phyloP scores from a whole-genome alignment of 1,140 invertebrate genomes.

The Sinonovacula constricta region DNA sequence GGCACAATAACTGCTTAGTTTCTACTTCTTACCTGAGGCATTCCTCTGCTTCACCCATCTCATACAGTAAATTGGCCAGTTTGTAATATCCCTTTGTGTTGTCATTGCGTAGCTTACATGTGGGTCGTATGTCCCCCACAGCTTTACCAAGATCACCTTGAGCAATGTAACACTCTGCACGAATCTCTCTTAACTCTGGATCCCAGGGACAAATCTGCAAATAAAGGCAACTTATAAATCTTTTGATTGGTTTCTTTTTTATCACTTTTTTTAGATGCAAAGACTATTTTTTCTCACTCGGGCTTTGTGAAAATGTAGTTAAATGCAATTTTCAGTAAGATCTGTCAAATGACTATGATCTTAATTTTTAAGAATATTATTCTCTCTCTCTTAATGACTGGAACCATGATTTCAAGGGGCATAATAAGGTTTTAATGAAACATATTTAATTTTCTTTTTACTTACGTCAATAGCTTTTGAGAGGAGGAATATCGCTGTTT shows the following conservation, averaged over 20 bases:
- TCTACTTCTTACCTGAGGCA: slow-evolving; percentile 90
- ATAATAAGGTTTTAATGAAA: too few relatives aligned
- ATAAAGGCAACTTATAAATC: slow-evolving; percentile 28
- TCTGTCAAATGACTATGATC: too few relatives aligned
- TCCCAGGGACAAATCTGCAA: slow-evolving; percentile 91
- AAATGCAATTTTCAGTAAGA: too few relatives aligned
- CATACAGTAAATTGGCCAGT: slow-evolving; percentile 91
- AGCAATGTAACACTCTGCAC: slow-evolving; percentile 91
- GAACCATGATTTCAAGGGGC: too few relatives aligned
- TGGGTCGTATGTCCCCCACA: slow-evolving; percentile 92
- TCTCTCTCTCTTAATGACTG: too few relatives aligned
- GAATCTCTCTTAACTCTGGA: slow-evolving; percentile 87
- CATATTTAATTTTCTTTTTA: too few relatives aligned
- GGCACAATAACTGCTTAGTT: too few relatives aligned
- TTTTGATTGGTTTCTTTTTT: not conserved
- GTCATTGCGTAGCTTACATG: slow-evolving; percentile 93
- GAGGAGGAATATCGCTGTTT: slow-evolving; percentile 85
- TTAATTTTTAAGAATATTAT: too few relatives aligned
- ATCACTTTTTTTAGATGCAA: too few relatives aligned
- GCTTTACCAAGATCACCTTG: slow-evolving; percentile 91
- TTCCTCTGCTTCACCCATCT: slow-evolving; percentile 94
- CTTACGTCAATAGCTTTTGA: slow-evolving; percentile 87
- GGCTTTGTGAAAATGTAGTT: too few relatives aligned
- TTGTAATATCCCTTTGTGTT: slow-evolving; percentile 93
- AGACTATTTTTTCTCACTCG: too few relatives aligned